Evolutionary conservation across 2,113 vertebrate species (phyloP).

Genomic region (Semicossyphus pulcher): DNA sequence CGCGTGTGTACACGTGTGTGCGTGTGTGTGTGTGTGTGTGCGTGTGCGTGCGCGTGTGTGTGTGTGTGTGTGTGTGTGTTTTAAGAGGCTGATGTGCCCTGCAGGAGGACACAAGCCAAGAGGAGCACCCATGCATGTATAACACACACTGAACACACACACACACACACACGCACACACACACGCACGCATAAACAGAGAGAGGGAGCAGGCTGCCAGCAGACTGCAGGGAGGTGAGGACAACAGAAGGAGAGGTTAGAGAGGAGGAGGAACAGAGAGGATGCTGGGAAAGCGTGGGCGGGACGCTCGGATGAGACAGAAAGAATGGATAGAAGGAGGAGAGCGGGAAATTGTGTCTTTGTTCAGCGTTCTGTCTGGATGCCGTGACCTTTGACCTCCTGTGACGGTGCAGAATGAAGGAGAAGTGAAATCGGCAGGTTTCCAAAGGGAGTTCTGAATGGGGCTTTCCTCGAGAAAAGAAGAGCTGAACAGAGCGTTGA

Average conservation of each 20-base stretch:
- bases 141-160: conserved; percentile 15
- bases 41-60: too few species aligned
- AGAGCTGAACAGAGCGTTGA: too few species aligned
- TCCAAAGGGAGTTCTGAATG: neutral
- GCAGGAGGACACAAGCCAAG: conserved; percentile 1
- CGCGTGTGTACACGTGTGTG: too few species aligned
- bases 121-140: conserved; percentile 14
- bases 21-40: too few species aligned
- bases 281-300: conserved; percentile 58
- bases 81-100: conserved; percentile 20
- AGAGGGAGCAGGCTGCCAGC: conserved; percentile 24
- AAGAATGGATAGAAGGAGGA: neutral
- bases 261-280: conserved; percentile 50
- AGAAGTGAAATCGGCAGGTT: neutral
- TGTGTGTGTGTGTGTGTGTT: neutral
- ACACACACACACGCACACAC: neutral
- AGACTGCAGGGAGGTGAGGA: conserved; percentile 51
- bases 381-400: conserved; percentile 21
- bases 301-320: conserved; percentile 10
- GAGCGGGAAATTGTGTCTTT: neutral
- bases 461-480: too few species aligned
- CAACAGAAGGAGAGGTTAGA: conserved; percentile 60
- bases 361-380: neutral
- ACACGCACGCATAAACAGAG: neutral
- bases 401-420: neutral